Conservation (phyloP, 2,797 vertebrate genomes). For the Danionella dracula region DNA sequence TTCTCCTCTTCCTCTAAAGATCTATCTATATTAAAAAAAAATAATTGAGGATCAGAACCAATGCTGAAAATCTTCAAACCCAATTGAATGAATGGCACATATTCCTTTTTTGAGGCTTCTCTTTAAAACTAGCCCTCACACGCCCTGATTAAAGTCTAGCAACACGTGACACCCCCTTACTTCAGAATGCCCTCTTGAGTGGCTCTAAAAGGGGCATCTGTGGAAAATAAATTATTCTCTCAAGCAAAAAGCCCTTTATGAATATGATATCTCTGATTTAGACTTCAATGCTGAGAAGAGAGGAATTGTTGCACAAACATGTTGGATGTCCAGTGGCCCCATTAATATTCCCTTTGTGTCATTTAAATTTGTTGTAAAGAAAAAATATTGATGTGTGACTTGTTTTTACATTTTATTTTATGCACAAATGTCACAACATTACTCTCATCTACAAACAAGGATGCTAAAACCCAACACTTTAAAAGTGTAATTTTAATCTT, state of each 20-base stretch:
- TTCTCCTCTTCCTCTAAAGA: no score
- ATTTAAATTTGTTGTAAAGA: not conserved
- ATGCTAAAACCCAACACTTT: no score
- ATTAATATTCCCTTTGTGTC: not conserved
- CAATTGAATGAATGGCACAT: slow-evolving; percentile 63
- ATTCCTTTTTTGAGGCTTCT: slow-evolving; percentile 51
- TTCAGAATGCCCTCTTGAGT: slow-evolving; percentile 57
- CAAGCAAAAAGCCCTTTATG: slow-evolving; percentile 66
- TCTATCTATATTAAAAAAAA: no score
- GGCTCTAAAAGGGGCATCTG: slow-evolving; percentile 63
- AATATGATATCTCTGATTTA: slow-evolving; percentile 73
- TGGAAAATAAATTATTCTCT: slow-evolving; percentile 73
- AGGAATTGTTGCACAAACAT: slow-evolving; percentile 25
- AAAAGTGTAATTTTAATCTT: no score
- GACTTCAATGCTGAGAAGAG: slow-evolving; percentile 57
- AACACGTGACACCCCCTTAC: slow-evolving; percentile 57
- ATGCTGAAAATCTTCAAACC: slow-evolving; percentile 60
- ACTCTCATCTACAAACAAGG: no score
- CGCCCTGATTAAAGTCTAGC: slow-evolving; percentile 67
- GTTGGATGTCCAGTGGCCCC: slow-evolving; percentile 21
- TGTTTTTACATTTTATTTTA: no score
- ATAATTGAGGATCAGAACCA: slow-evolving; percentile 55
- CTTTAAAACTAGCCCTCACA: slow-evolving; percentile 59
- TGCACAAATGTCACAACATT: no score
- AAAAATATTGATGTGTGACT: no score